Evolutionary conservation across 2,888 invertebrate genomes (phyloP), one percentile per base, ranked within the genome.

Genomic region (Diloba caeruleocephala): DNA sequence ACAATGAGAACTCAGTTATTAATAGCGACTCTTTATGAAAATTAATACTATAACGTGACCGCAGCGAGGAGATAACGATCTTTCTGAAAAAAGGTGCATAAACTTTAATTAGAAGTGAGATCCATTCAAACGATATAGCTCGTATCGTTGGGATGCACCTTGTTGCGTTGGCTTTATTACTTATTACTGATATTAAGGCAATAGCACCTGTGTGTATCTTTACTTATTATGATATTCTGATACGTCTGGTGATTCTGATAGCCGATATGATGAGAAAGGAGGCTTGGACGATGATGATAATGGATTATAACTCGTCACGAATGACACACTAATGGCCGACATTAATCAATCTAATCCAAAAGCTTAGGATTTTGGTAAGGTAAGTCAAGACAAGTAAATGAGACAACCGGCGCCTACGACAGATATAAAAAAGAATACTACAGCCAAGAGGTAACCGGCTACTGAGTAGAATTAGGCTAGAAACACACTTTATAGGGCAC

Each of bases 31-130:
- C 46, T 54, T 64, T 65, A 66, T 71, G 64, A 62, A 73, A 64
- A 76, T 76, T 75, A 74, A 76, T 73, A 68, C 61, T 43, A 58
- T 65, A 63, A 74, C 76, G 75, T 78, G 78, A 77, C 76, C 45
- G 69, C 60, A 60, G 54, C 55, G 44, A 41, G 31, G 3, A 19
- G 79, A 79, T 81, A 70, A 52, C 3, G 36, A 78, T 81, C 79
- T 43, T 54, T 36, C 54, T 59, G 56, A 64, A 75, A 77, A 76
- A 76, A 78, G 77, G 79, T 77, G 78, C 76, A 76, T 72, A 71
- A 68, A 65, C 63, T 71, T 68, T 83, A 81, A 83, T 82, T 81
- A 79, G 79, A 53, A 71, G 58, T 48, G 28, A 72, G 80, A 80
- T 81, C 52, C 65, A 66, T 57, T 70, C 52, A 63, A 37, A 44